A percentile compares a stretch with the other conserved stretches of the same genome.
Evolutionary conservation across 2,797 vertebrate genomes (phyloP).

Genomic region (Spinibarbus caldwelli): DNA sequence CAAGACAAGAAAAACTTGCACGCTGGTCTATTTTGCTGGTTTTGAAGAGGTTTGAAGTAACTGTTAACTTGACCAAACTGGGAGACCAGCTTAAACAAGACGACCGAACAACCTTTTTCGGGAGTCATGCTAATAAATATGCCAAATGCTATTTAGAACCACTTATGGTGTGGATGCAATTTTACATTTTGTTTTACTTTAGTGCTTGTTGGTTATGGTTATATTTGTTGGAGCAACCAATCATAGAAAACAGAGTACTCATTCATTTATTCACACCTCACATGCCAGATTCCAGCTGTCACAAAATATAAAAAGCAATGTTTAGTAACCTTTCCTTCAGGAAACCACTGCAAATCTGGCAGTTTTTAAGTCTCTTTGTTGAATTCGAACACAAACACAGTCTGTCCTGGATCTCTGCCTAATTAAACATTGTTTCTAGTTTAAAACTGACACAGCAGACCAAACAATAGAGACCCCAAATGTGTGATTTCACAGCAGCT

Average conservation of each 20-base stretch:
- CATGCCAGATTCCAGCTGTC: not conserved
- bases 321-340: not conserved
- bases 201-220: not conserved
- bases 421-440: constrained; percentile 33
- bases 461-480: constrained; percentile 23
- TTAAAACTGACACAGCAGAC: constrained; percentile 17
- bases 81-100: not conserved
- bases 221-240: not conserved
- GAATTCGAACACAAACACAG: not conserved
- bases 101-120: not conserved
- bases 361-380: not conserved
- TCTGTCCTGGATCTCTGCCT: constrained; percentile 12
- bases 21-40: not conserved
- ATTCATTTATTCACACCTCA: not conserved
- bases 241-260: not conserved
- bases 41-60: not conserved
- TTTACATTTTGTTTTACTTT: not conserved
- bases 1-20: not conserved
- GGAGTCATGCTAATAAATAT: not conserved
- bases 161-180: too few relatives aligned
- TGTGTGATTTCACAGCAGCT: constrained; percentile 10
- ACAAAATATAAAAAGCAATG: not conserved
- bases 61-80: not conserved
- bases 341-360: not conserved
- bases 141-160: not conserved